Conservation (phyloP, 2,888 invertebrate genomes). For the Thereva unica region DNA sequence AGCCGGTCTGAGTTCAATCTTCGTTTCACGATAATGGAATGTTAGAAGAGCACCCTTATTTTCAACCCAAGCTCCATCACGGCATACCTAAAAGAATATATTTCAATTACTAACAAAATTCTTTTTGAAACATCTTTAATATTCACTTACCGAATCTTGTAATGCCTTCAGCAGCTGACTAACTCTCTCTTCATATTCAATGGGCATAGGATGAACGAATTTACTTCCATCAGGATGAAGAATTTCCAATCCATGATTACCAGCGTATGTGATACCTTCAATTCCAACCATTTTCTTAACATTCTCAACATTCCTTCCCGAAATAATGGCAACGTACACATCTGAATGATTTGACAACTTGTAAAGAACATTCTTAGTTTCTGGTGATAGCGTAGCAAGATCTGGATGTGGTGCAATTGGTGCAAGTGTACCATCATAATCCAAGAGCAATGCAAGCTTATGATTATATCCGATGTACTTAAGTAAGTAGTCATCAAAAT, state of each 20-base stretch:
- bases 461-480: constrained; percentile 88
- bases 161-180: constrained; percentile 75
- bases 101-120: neutral
- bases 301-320: constrained; percentile 84
- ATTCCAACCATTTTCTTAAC: constrained; percentile 91
- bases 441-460: constrained; percentile 80
- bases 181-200: constrained; percentile 80
- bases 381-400: constrained; percentile 80
- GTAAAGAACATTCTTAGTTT: constrained; percentile 82
- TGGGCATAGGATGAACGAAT: constrained; percentile 89
- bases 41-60: constrained; percentile 86
- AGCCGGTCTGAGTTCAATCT: constrained; percentile 67
- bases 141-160: constrained; percentile 72
- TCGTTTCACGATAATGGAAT: constrained; percentile 86
- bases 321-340: constrained; percentile 84
- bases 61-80: constrained; percentile 89
- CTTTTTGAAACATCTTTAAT: constrained; percentile 29
- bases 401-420: constrained; percentile 90
- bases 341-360: constrained; percentile 82
- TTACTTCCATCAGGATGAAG: constrained; percentile 88
- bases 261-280: constrained; percentile 87
- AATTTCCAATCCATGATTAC: constrained; percentile 87
- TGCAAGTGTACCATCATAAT: constrained; percentile 87
- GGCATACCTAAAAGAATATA: constrained; percentile 67
- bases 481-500: constrained; percentile 85